Evolutionary conservation across 2,797 vertebrate genomes (phyloP), one percentile per base, ranked within the genome.

Genomic region (Leptodactylus fallax): DNA sequence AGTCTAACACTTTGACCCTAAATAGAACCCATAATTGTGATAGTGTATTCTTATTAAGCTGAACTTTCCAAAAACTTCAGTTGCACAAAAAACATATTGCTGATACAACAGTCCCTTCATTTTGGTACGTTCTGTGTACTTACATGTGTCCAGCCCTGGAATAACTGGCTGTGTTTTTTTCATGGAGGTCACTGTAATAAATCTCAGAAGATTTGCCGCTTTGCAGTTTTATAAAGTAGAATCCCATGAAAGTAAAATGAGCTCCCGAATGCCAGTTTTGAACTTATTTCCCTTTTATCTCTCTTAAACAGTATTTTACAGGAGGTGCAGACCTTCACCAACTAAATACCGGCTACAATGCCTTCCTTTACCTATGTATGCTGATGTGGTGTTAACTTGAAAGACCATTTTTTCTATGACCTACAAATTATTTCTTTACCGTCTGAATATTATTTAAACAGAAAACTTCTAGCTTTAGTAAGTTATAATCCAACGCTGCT

Each of bases 181-280:
- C 65, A 55, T 60, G 76, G 84, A 86, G 83, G 88, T 89, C 79
- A 86, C 79, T 83, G 87, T 85, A 89, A 89, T 89, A 89, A 82
- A 89, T 86, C 88, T 86, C 84, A 36, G 78, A 56, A 78, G 88
- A 79, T 86, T 89, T 89, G 84, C 79, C 5, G 49, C 83, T 82
- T 82, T 86, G 84, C 84, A 86, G 79, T 88, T 85, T 88, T 88
- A 65, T 67, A 60, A 81, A 76, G 58, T 65, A 36, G 60, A 89
- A 86, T 82, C 77, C 88, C n/a, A 86, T 89, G 84, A 89, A 89
- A 85, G 87, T 86, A 82, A 86, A 89, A 89, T 86, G 79, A 86
- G 88, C 58, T 45, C 67, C 45, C 7, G 69, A 86, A 86, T 85
- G 79, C 88, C 88, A 69, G 79, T 69, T 81, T 76, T 77, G 25